Evolutionary conservation across 2,888 invertebrate species (phyloP).

Genomic region (Leucoma salicis): DNA sequence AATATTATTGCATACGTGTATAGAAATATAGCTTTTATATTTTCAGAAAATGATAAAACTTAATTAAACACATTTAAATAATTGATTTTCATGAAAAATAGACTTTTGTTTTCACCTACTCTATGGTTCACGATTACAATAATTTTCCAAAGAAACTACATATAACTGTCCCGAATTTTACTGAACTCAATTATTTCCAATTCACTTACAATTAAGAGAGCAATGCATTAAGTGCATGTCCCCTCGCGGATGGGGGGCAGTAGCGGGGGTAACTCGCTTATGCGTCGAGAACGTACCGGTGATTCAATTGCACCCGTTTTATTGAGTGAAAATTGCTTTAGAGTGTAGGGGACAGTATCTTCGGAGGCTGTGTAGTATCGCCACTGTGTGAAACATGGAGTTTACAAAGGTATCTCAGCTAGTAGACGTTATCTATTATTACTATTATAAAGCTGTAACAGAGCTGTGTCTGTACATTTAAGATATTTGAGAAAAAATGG

Average conservation of each 20-base stretch:
- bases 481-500: no score
- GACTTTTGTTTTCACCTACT: no score
- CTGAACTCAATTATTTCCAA: slow-evolving; percentile 28
- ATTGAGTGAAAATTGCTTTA: slow-evolving; percentile 45
- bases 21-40: no score
- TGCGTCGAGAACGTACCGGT: slow-evolving; percentile 37
- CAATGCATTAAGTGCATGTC: slow-evolving; percentile 37
- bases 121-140: no score
- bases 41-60: no score
- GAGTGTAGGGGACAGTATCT: slow-evolving; percentile 31
- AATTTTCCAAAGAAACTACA: no score
- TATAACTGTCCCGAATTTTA: slow-evolving; percentile 17
- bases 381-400: background rate
- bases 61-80: no score
- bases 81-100: no score
- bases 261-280: slow-evolving; percentile 40
- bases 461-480: no score
- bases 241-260: slow-evolving; percentile 13
- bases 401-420: slow-evolving; percentile 28
- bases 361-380: slow-evolving; percentile 3
- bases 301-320: slow-evolving; percentile 46
- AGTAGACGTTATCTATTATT: slow-evolving; percentile 26
- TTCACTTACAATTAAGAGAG: slow-evolving; percentile 31
- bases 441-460: no score
- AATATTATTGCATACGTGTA: no score